phyloP scores from a whole-genome alignment of 2,888 invertebrate genomes.

The Chrysotoxum bicinctum region DNA sequence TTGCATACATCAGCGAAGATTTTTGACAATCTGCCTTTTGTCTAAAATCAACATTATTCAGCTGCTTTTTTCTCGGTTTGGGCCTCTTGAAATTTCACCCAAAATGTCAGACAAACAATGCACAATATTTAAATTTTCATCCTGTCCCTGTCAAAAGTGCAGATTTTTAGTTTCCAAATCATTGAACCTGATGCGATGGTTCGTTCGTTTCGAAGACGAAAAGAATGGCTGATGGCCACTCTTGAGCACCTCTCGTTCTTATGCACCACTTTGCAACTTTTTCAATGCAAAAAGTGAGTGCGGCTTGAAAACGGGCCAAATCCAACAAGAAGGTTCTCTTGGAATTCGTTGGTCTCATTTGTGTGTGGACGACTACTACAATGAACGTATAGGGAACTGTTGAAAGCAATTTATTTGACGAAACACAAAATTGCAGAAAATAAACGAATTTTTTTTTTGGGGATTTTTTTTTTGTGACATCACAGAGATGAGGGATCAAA shows the following conservation, averaged over 20 bases:
- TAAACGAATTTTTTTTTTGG: conserved; percentile 61
- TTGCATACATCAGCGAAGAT: conserved; percentile 66
- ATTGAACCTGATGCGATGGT: conserved; percentile 74
- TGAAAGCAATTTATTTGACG: conserved; percentile 69
- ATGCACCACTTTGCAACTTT: conserved; percentile 9
- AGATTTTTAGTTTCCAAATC: conserved; percentile 80
- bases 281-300: conserved; percentile 44
- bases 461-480: neutral
- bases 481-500: conserved; percentile 35
- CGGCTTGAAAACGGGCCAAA: conserved; percentile 14
- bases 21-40: conserved; percentile 60
- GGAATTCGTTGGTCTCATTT: conserved; percentile 52
- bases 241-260: neutral
- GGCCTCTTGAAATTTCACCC: conserved; percentile 54
- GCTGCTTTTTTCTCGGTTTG: conserved; percentile 55
- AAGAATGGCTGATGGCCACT: neutral
- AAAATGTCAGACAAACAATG: conserved; percentile 59
- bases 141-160: conserved; percentile 80
- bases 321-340: neutral
- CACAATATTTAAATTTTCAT: conserved; percentile 75
- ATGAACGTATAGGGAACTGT: neutral
- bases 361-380: conserved; percentile 15
- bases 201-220: neutral
- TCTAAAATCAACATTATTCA: conserved; percentile 63
- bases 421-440: conserved; percentile 72